Conservation (phyloP, 2,888 invertebrate genomes). For the Andrena praecox region DNA sequence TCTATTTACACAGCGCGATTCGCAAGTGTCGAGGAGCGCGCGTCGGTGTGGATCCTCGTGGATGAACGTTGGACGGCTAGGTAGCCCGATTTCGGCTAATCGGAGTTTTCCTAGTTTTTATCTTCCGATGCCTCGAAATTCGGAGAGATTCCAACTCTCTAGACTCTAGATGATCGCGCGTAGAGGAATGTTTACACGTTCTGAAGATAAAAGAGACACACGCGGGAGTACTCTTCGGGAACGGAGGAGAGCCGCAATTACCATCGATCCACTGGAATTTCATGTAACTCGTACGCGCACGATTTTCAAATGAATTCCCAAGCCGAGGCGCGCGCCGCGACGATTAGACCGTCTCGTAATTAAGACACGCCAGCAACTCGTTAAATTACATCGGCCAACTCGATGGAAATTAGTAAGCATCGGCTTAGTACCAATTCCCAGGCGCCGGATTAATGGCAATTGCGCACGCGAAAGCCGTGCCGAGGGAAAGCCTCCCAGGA, state of each 20-base stretch:
- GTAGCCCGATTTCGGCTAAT: neutral
- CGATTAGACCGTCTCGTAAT: slow-evolving; percentile 55
- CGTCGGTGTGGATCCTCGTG: neutral
- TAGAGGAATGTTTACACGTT: neutral
- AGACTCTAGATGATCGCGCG: neutral
- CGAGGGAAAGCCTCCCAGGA: slow-evolving; percentile 14
- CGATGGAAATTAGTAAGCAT: slow-evolving; percentile 57
- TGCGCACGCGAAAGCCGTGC: slow-evolving; percentile 38
- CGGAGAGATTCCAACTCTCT: neutral
- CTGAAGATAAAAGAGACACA: neutral
- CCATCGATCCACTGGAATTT: slow-evolving; percentile 26
- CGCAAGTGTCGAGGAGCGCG: slow-evolving; percentile 15
- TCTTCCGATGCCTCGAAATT: neutral
- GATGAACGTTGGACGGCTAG: neutral
- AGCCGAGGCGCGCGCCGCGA: slow-evolving; percentile 31
- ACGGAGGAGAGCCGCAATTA: slow-evolving; percentile 25
- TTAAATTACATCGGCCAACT: slow-evolving; percentile 57
- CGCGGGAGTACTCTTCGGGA: neutral
- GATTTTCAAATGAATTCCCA: slow-evolving; percentile 42
- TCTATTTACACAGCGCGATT: slow-evolving; percentile 18
- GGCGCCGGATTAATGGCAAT: slow-evolving; percentile 45
- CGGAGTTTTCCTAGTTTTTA: neutral
- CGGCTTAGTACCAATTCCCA: slow-evolving; percentile 51
- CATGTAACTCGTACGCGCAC: neutral
- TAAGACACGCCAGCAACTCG: slow-evolving; percentile 57